A percentile compares a stretch with the other conserved stretches of the same genome.
These are phyloP conservation scores for Perodicticus potto DNA, from an alignment of 2,797 vertebrate genomes.

Conservation along the genomic window DNA sequence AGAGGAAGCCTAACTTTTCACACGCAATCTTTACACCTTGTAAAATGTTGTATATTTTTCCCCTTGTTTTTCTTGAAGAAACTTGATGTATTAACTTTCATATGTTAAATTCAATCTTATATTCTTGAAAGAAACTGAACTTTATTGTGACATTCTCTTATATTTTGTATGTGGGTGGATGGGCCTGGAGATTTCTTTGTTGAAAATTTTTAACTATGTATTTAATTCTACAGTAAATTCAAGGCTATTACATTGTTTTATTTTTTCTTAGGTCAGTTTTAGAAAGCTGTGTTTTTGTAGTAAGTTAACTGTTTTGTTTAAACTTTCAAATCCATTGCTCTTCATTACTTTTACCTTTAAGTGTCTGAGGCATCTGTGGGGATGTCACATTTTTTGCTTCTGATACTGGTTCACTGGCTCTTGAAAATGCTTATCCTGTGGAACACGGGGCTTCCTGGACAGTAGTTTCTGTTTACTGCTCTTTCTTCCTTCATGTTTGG, in stretches of 20 bases:
- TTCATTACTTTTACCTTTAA: neutral
- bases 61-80: neutral
- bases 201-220: neutral
- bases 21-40: neutral
- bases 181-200: too few species aligned
- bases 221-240: neutral
- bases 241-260: neutral
- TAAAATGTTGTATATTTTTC: neutral
- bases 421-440: rapidly evolving
- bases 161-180: neutral
- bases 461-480: neutral
- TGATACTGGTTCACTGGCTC: neutral
- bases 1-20: neutral
- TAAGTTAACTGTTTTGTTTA: neutral
- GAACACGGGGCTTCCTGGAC: neutral
- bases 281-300: neutral
- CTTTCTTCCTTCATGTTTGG: neutral
- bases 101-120: neutral
- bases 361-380: neutral
- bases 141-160: neutral
- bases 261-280: neutral
- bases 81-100: neutral
- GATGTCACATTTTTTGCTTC: neutral
- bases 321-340: neutral
- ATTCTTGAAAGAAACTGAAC: neutral